phyloP scores from a whole-genome alignment of 2,797 vertebrate genomes.

The Acanthurus leucopareius region DNA sequence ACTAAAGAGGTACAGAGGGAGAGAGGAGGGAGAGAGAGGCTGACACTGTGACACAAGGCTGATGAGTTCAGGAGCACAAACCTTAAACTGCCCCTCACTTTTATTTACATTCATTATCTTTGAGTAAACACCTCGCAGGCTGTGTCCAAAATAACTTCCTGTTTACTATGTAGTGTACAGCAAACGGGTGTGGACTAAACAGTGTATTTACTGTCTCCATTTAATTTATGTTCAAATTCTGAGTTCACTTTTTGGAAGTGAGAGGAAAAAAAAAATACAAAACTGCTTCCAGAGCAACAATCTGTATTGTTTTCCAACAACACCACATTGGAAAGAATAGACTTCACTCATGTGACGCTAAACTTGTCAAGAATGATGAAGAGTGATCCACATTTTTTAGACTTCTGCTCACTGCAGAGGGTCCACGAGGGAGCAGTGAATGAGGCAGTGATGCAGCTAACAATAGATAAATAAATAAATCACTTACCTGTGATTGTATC shows the following conservation, averaged over 20 bases:
- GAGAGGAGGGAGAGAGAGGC: not conserved
- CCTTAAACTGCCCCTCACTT: not conserved
- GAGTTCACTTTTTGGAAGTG: too few relatives aligned
- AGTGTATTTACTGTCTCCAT: not conserved
- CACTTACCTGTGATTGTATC: not conserved
- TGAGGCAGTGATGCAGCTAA: not conserved
- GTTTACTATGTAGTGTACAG: not conserved
- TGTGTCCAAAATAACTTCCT: not conserved
- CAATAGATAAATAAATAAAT: not conserved
- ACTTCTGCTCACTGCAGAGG: not conserved
- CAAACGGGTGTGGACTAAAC: not conserved
- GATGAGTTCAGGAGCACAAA: not conserved
- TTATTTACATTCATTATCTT: too few relatives aligned
- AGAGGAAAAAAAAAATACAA: too few relatives aligned
- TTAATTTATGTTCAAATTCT: not conserved
- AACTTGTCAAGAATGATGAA: not conserved
- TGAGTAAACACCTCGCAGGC: not conserved
- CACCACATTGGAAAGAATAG: too few relatives aligned
- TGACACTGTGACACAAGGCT: not conserved
- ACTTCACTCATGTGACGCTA: not conserved
- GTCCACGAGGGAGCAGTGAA: not conserved
- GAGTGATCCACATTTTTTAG: too few relatives aligned
- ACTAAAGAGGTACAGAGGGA: conserved; percentile 83
- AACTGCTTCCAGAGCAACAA: too few relatives aligned
- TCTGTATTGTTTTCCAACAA: too few relatives aligned